Base-by-base conservation (phyloP, 2,797 vertebrate species). In the Sebastes dallii region DNA sequence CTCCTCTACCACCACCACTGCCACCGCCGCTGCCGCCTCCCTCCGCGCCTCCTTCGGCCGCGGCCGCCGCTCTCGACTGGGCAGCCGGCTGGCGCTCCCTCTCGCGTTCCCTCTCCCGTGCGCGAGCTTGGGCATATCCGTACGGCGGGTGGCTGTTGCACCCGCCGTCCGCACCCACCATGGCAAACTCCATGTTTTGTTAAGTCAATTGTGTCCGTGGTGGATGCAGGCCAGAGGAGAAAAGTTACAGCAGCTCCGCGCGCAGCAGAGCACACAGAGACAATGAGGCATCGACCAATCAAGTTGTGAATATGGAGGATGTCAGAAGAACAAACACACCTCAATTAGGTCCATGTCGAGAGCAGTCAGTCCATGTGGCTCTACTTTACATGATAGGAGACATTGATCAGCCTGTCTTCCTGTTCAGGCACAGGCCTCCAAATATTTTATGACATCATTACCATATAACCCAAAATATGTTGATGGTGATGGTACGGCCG, bases 61-160 rank as follows among this genome's bases (percentile, higher is more conserved):
- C 93, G 0, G 95, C 95, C 0, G 97, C 93, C 0, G 98, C 97
- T 72, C 97, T 95, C 0, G 97, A 94, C 22, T 95, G 93, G n/a
- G 89, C 85, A 50, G 62, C 90, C 39, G 13, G 39, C 82, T 95
- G 94, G 29, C 94, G 90, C 89, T 99, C 98, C 34, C 97, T 92
- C 90, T 98, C 98, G 20, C 97, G 95, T 85, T 98, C 98, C 87
- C 96, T 94, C 65, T 98, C 98, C 88, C 97, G 96, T 69, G 95
- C 97, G 58, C 96, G 96, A 36, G 96, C 94, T 29, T 96, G 96
- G 0, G 97, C 98, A 24, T 97, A 99, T 10, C 97, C 98, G 1
- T 99, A 99, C 50, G 98, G 98, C 97, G 98, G 94, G 95, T 99
- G 98, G 82, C 95, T 98, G 86, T 97, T 98, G 96, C 98, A 98